Evolutionary conservation across 2,888 invertebrate species (phyloP), one percentile per base, ranked within the genome.

Genomic region (Ariolimax columbianus): DNA sequence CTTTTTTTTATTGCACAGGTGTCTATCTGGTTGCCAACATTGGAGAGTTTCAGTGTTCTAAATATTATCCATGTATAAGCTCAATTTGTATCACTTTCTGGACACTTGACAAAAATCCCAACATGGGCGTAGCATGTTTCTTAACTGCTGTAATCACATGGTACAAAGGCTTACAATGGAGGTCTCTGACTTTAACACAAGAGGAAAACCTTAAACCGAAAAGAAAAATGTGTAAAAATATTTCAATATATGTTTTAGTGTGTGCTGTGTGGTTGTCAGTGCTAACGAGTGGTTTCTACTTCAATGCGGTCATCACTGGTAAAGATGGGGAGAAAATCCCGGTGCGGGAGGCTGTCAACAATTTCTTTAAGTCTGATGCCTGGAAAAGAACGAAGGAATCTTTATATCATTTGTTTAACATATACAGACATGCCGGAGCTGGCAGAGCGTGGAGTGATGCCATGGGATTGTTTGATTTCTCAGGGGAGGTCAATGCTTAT

Each of bases 11-110:
- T 79, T 83, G 92, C 94, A 36, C 93, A 97, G 98, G 98, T 90
- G 97, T 98, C 0, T 97, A 97, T 96, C 95, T 96, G 0, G 97
- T 98, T 17, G 98, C 98, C 43, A 98, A 98, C 92, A 96, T 98
- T 88, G 98, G 98, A 0, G 95, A 96, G 1, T 97, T 98, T 92
- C 95, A 95, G 90, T 98, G 98, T 0, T 94, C 95, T 0, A 95
- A 97, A 55, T 96, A 96, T 95, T 95, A 96, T 92, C 95, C 97
- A 0, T 92, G 97, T 0, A 81, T 96, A 0, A 96, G 96, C 0
- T 96, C 98, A 0, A 96, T 96, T 90, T 96, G 97, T 91, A 96
- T 96, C 0, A 92, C 96, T 0, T 96, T 97, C 30, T 96, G 96
- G 94, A 92, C 94, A 63, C 40, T 89, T 4, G 70, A 87, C n/a